A percentile compares a stretch with the other conserved stretches of the same genome.
Evolutionary conservation across 2,888 invertebrate genomes (phyloP).

Genomic region (Thelaira solivaga): DNA sequence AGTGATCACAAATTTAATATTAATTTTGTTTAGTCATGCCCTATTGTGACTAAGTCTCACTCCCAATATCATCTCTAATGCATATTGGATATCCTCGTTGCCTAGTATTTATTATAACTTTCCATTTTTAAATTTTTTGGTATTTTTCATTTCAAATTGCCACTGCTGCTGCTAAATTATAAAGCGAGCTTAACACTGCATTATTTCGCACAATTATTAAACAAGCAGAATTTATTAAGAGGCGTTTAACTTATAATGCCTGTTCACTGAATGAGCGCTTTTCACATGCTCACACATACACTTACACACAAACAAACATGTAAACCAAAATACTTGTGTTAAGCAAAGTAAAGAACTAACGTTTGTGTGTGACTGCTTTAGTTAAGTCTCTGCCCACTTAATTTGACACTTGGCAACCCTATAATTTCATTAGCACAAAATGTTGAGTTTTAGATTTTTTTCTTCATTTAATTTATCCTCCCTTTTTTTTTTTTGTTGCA

Average conservation of each 20-base stretch:
- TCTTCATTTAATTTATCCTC: too few species aligned
- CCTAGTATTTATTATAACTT: too few species aligned
- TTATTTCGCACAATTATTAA: constrained; percentile 60
- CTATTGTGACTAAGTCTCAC: too few species aligned
- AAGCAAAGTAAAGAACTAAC: neutral
- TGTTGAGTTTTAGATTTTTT: constrained; percentile 14
- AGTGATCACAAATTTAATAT: too few species aligned
- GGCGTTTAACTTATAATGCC: constrained; percentile 34
- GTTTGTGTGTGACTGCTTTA: neutral
- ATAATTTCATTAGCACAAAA: constrained; percentile 43
- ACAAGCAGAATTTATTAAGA: constrained; percentile 54
- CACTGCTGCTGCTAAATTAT: too few species aligned
- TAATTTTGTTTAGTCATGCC: too few species aligned
- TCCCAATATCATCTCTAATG: too few species aligned
- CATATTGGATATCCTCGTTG: too few species aligned
- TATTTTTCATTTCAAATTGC: too few species aligned
- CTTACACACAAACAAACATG: neutral
- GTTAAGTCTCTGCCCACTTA: constrained; percentile 43
- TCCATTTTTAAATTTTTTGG: too few species aligned
- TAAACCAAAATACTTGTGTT: too few species aligned
- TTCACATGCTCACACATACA: neutral
- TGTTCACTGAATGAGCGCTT: constrained; percentile 11
- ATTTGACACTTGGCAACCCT: constrained; percentile 60
- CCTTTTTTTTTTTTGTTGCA: neutral
- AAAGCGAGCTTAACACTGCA: constrained; percentile 28